Evolutionary conservation across 2,113 vertebrate genomes (phyloP).

Genomic region (Podarcis muralis): DNA sequence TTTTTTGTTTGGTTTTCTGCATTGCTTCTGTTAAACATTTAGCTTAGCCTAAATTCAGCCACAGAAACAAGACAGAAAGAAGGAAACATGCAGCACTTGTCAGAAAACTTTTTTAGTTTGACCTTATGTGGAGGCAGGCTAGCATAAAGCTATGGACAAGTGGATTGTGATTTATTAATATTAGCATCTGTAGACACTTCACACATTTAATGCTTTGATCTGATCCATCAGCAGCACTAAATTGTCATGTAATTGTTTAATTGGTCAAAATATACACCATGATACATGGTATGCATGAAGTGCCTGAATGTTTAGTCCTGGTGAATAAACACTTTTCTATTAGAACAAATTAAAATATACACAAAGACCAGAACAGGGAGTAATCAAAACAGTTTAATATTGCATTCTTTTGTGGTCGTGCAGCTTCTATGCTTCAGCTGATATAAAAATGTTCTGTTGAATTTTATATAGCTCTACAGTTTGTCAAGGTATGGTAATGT

Average conservation of each 20-base stretch:
- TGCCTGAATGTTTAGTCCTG: conserved; percentile 2
- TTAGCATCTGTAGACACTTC: conserved; percentile 21
- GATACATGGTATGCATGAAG: not conserved
- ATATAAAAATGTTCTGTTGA: accelerated
- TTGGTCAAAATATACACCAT: not conserved
- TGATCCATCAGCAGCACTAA: conserved; percentile 12
- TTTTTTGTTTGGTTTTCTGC: conserved; percentile 35
- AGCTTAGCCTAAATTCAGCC: conserved; percentile 61
- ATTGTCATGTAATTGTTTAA: conserved; percentile 10
- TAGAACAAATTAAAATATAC: not conserved
- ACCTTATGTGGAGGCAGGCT: conserved; percentile 72
- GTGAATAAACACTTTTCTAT: not conserved
- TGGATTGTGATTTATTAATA: conserved; percentile 65
- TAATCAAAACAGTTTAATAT: not conserved
- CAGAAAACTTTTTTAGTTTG: conserved; percentile 77
- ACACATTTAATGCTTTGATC: conserved; percentile 7
- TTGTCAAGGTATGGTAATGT: not conserved
- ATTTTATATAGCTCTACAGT: not conserved
- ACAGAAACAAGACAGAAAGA: conserved; percentile 37
- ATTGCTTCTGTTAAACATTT: conserved; percentile 42
- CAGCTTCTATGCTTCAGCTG: not conserved
- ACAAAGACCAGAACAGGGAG: not conserved
- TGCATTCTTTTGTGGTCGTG: not conserved
- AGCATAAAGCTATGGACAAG: conserved; percentile 65
- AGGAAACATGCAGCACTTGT: conserved; percentile 56